Conservation (phyloP, 1,140 invertebrate genomes). For the Cataglyphis hispanica region DNA sequence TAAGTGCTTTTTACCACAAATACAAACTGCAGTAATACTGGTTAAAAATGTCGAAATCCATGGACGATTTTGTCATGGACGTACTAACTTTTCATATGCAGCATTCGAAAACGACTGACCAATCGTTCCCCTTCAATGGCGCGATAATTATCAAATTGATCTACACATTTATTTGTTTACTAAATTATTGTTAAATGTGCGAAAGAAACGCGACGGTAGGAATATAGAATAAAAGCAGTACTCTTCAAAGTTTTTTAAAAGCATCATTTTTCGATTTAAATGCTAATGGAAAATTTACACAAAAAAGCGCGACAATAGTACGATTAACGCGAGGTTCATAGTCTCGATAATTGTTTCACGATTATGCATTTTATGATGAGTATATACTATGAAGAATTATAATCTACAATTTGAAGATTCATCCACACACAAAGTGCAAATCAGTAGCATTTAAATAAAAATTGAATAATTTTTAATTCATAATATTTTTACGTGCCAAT, state of each 20-base stretch:
- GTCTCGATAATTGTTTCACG: background rate
- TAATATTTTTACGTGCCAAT: no score
- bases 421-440: background rate
- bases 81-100: conserved; percentile 76
- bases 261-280: conserved; percentile 62
- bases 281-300: conserved; percentile 3
- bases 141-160: background rate
- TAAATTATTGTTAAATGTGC: background rate
- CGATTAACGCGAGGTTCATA: background rate
- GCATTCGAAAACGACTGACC: conserved; percentile 23
- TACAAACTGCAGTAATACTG: conserved; percentile 79
- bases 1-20: conserved; percentile 67
- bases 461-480: no score
- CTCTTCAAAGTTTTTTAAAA: conserved; percentile 37
- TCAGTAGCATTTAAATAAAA: no score
- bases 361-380: background rate
- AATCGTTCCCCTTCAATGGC: background rate
- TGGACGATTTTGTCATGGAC: conserved; percentile 82
- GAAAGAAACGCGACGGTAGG: background rate
- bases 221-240: conserved; percentile 75
- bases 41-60: conserved; percentile 69
- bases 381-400: background rate
- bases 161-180: background rate
- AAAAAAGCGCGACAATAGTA: background rate
- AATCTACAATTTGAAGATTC: background rate